Conservation (phyloP, 2,888 invertebrate genomes). For the Leucozona laternaria region DNA sequence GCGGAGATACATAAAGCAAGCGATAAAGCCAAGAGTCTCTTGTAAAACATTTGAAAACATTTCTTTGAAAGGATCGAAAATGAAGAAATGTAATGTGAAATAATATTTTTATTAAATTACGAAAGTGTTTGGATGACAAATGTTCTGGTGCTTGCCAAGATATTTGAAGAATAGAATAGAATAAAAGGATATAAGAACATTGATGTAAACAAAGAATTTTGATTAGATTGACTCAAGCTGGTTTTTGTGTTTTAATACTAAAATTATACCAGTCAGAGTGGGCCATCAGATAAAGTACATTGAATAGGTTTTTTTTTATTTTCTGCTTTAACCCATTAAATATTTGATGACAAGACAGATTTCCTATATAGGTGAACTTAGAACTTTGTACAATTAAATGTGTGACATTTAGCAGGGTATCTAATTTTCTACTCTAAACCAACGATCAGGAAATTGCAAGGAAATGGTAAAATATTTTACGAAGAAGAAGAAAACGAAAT, state of each 20-base stretch:
- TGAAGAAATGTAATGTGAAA: slow-evolving; percentile 30
- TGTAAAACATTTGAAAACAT: slow-evolving; percentile 32
- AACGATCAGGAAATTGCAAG: too few relatives aligned
- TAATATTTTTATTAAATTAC: slow-evolving; percentile 72
- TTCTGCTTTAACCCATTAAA: too few relatives aligned
- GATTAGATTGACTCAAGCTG: neutral
- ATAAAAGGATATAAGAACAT: neutral
- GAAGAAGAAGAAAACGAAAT: too few relatives aligned
- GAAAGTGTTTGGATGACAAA: slow-evolving; percentile 44
- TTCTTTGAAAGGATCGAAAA: slow-evolving; percentile 22
- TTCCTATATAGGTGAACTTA: too few relatives aligned
- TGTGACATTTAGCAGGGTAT: too few relatives aligned
- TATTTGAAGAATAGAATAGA: neutral
- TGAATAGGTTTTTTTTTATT: too few relatives aligned
- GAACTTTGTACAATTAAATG: too few relatives aligned
- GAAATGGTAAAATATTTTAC: too few relatives aligned
- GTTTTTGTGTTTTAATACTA: neutral
- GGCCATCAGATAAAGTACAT: too few relatives aligned
- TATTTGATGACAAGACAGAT: too few relatives aligned
- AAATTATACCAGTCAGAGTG: neutral
- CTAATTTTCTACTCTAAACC: too few relatives aligned
- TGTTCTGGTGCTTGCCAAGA: neutral
- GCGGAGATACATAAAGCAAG: slow-evolving; percentile 40
- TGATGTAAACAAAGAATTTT: neutral
- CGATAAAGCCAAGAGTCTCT: slow-evolving; percentile 42